phyloP scores from a whole-genome alignment of 2,888 invertebrate genomes.

The Apotomis turbidana region DNA sequence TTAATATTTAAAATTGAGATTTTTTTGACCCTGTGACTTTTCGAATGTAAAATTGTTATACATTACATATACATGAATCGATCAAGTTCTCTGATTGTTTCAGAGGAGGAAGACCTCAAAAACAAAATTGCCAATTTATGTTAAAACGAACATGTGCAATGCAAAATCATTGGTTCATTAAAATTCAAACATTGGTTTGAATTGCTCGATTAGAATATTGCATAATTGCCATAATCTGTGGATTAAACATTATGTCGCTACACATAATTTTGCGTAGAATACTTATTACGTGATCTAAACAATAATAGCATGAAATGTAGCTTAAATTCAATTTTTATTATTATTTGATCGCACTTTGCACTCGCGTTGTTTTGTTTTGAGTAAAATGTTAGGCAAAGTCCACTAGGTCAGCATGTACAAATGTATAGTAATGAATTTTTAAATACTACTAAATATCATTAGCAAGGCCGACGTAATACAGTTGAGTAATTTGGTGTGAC shows the following conservation, averaged over 20 bases:
- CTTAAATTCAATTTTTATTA: background rate
- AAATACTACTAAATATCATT: background rate
- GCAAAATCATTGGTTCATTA: constrained; percentile 21
- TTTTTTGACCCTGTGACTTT: too few species aligned
- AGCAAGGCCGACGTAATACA: background rate
- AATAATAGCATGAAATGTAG: constrained; percentile 8
- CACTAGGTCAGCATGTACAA: background rate
- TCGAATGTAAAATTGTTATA: too few species aligned
- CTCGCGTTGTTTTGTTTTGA: background rate
- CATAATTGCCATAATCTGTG: constrained; percentile 6
- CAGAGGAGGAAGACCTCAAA: background rate
- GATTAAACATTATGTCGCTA: constrained; percentile 1
- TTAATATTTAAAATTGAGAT: too few species aligned
- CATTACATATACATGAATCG: too few species aligned
- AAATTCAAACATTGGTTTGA: constrained; percentile 23
- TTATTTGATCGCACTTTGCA: constrained; percentile 22
- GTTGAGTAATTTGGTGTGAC: background rate
- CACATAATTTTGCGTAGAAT: constrained; percentile 12
- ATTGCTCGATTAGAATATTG: constrained; percentile 18
- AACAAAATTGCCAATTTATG: constrained; percentile 14
- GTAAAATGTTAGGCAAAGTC: constrained; percentile 13
- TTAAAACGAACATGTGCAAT: constrained; percentile 27
- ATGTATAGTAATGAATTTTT: background rate
- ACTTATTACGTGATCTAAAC: constrained; percentile 13
- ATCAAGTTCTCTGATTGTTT: background rate